Evolutionary conservation across 2,113 vertebrate species (phyloP).

Genomic region (Anseranas semipalmata): DNA sequence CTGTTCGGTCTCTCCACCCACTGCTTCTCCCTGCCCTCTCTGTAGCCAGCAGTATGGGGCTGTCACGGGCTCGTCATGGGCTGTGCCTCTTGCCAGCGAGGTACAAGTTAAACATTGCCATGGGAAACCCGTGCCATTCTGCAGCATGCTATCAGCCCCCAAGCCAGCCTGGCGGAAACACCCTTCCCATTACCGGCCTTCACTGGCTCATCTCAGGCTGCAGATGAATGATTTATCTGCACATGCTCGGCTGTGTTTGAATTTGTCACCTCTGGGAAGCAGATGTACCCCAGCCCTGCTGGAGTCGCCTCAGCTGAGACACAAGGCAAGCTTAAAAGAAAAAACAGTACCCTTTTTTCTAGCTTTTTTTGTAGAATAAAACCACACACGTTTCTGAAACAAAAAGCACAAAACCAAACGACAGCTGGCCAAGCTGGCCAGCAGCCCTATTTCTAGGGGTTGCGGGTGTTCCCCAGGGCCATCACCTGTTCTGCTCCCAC

Average conservation of each 20-base stretch:
- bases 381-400: not conserved
- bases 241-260: accelerated
- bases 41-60: not conserved
- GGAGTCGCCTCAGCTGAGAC: not conserved
- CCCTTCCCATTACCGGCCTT: not conserved
- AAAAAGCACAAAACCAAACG: not conserved
- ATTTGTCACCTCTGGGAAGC: not conserved
- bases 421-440: not conserved
- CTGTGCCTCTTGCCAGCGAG: not conserved
- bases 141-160: not conserved
- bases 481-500: too few relatives aligned
- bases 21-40: not conserved
- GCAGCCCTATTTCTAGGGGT: not conserved
- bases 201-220: not conserved
- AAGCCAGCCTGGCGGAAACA: not conserved
- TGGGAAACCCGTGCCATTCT: not conserved
- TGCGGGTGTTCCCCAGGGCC: not conserved
- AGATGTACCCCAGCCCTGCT: not conserved
- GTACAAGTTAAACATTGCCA: not conserved
- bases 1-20: not conserved
- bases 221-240: not conserved
- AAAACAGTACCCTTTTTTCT: not conserved
- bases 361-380: not conserved
- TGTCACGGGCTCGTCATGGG: not conserved
- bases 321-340: not conserved